Base-by-base conservation (phyloP, 1,140 invertebrate genomes). In the Caerostris darwini region DNA sequence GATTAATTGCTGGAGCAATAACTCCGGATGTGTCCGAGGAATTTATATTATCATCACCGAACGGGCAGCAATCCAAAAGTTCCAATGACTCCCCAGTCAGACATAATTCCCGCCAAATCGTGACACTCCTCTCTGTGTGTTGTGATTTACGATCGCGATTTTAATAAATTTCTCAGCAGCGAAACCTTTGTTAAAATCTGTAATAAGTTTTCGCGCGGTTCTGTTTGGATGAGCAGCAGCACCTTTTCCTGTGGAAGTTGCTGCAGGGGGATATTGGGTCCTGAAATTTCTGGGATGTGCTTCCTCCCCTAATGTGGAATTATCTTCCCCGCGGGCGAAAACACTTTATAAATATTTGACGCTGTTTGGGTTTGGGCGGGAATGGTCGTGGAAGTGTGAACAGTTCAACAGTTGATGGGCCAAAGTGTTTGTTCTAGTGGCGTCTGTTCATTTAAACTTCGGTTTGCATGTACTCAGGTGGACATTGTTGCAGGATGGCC, bases 11-110 rank as follows among this genome's bases (percentile, higher is more conserved):
- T 12, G 50, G 85, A 12, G 57, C 85, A 64, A 87, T 87, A 59
- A 87, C 61, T 59, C 54, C 85, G 57, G 56, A 61, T 83, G 81
- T 19, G 56, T 83, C 81, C 81, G 12, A 56, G 53, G 81, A 83
- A 71, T 71, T 71, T 34, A 71, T 71, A 71, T 83, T 83, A 83
- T 83, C 81, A 83, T 83, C 81, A 83, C 17, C 81, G 14, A n/a
- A 83, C 81, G 81, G 53, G 81, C 81, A 83, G n/a, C 67, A n/a
- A 83, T 83, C 81, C 81, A 83, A 83, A 83, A 86, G 56, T 87
- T 34, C 85, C n/a, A 87, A 87, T 34, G 85, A 53, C 17, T 87
- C 85, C 85, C 85, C 12, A 12, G 85, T 56, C 14, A n/a, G 85
- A 61, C 85, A 87, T 87, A 87, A 87, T 87, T 87, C 61, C 85